A percentile compares a stretch with the other conserved stretches of the same genome.
These are phyloP conservation scores for Germaria angustata DNA, from an alignment of 2,888 invertebrate species.

Conservation along the genomic window DNA sequence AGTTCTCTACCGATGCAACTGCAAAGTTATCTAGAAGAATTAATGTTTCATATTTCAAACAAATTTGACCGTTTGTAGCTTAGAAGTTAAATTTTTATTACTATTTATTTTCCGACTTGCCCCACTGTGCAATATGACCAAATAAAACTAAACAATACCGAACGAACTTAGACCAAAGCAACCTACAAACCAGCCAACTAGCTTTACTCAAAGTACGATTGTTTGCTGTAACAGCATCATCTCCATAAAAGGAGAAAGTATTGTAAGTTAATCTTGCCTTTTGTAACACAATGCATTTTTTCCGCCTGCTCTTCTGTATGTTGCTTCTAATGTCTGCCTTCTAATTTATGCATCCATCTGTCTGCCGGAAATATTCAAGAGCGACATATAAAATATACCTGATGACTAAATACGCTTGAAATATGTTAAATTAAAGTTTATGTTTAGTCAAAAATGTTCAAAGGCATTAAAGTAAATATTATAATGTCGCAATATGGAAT, in stretches of 20 bases:
- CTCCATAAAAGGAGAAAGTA: slow-evolving; percentile 51
- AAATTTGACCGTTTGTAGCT: no score
- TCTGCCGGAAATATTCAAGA: slow-evolving; percentile 50
- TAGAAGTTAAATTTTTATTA: no score
- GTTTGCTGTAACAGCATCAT: slow-evolving; percentile 26
- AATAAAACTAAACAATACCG: slow-evolving; percentile 8
- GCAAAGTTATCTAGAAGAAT: no score
- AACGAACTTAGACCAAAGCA: slow-evolving; percentile 21
- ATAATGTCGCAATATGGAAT: slow-evolving; percentile 30
- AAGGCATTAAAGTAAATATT: slow-evolving; percentile 18
- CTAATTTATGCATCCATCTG: slow-evolving; percentile 51
- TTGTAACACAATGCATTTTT: slow-evolving; percentile 42
- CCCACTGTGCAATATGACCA: slow-evolving; percentile 26
- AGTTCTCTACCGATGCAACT: no score
- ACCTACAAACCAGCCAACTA: neutral
- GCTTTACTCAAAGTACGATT: slow-evolving; percentile 1
- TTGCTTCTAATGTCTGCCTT: neutral
- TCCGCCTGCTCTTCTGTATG: neutral
- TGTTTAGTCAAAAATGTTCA: slow-evolving; percentile 20
- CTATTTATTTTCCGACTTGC: neutral
- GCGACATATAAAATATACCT: slow-evolving; percentile 34
- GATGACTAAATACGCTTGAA: slow-evolving; percentile 46
- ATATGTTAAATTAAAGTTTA: slow-evolving; percentile 46
- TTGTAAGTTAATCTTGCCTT: slow-evolving; percentile 56
- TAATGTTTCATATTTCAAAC: no score